phyloP scores from a whole-genome alignment of 2,888 invertebrate genomes.

The Sthenelais limicola region DNA sequence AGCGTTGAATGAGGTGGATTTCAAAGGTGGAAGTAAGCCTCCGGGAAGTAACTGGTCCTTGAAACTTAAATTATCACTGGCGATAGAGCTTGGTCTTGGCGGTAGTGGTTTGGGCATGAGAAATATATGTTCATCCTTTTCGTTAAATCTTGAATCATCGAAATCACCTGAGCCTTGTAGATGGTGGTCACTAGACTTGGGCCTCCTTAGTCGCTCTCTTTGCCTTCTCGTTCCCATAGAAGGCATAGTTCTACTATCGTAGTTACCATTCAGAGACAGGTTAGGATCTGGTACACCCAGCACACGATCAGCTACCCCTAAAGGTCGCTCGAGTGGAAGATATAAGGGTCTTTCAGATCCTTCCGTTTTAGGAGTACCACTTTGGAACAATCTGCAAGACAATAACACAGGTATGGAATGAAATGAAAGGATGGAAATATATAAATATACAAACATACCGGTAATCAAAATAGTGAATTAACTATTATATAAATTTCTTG shows the following conservation, averaged over 20 bases:
- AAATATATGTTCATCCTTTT: neutral
- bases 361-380: no score
- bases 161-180: neutral
- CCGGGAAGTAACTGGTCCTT: no score
- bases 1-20: no score
- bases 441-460: neutral
- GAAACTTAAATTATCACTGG: no score
- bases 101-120: neutral
- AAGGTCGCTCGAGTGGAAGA: neutral
- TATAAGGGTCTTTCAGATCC: no score
- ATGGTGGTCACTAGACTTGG: constrained; percentile 24
- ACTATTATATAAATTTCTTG: no score
- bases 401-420: no score
- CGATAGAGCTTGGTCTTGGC: constrained; percentile 4
- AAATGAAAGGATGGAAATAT: neutral
- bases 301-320: neutral
- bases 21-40: no score
- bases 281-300: constrained; percentile 15
- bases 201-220: constrained; percentile 23
- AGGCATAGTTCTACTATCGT: constrained; percentile 23
- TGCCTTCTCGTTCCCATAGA: constrained; percentile 28
- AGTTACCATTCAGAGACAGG: neutral
- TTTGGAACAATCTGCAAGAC: no score
- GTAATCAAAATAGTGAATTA: no score
- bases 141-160: no score